These are phyloP conservation scores for Arenaria interpres DNA, from an alignment of 2,113 vertebrate genomes.

Conservation along the genomic window DNA sequence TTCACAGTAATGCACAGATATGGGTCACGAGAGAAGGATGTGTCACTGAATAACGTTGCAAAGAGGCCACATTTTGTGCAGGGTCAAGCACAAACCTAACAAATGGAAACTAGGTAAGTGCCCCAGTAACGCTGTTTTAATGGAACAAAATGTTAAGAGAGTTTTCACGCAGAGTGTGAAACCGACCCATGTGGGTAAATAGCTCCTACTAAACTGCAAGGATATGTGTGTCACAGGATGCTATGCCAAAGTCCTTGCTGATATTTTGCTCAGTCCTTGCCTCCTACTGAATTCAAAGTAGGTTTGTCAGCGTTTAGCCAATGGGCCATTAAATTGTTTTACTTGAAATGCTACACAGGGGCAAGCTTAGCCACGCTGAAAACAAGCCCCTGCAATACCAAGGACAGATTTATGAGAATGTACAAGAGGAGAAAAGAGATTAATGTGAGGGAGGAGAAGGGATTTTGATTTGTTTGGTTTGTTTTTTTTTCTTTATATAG, in stretches of 20 bases:
- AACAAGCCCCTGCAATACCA: neutral
- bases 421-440: neutral
- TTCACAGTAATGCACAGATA: neutral
- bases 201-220: neutral
- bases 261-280: neutral
- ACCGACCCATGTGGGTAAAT: neutral
- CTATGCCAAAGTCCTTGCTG: neutral
- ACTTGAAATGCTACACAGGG: constrained; percentile 12
- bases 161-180: neutral
- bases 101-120: neutral
- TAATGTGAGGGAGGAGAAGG: neutral
- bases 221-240: neutral
- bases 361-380: neutral
- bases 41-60: fast-evolving
- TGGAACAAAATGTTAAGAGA: neutral
- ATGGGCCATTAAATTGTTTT: constrained; percentile 55
- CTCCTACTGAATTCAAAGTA: constrained; percentile 29
- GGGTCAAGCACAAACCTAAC: neutral
- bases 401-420: neutral
- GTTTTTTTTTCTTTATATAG: neutral
- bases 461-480: neutral
- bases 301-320: constrained; percentile 1
- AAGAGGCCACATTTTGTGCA: neutral
- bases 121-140: neutral
- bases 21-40: fast-evolving